These are phyloP conservation scores for Eucriotettix oculatus DNA, from an alignment of 2,888 invertebrate genomes.

Conservation along the genomic window DNA sequence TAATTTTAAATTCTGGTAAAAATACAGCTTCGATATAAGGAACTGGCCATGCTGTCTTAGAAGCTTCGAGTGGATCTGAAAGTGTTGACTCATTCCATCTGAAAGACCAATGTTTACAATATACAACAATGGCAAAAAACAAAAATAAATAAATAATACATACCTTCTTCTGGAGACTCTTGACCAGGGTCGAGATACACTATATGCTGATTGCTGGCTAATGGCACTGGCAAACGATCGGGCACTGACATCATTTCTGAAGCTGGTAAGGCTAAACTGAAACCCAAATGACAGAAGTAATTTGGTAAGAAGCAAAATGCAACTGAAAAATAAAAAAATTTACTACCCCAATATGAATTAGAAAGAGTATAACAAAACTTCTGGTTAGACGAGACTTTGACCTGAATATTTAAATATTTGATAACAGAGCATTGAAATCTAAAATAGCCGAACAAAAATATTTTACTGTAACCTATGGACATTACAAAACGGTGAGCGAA, in stretches of 20 bases:
- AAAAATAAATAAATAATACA: conserved; percentile 1
- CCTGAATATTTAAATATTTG: too few species aligned
- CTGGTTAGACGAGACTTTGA: too few species aligned
- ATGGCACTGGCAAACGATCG: conserved; percentile 39
- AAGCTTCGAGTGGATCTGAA: conserved; percentile 34
- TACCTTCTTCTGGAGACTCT: conserved; percentile 22
- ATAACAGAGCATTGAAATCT: too few species aligned
- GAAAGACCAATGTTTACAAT: conserved; percentile 4
- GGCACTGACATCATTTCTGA: conserved; percentile 41
- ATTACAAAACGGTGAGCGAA: too few species aligned
- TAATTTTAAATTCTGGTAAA: conserved; percentile 71
- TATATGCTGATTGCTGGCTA: conserved; percentile 41
- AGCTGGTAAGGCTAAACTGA: conserved; percentile 39
- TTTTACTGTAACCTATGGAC: too few species aligned
- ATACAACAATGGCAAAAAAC: background rate
- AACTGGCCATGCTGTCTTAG: conserved; percentile 69
- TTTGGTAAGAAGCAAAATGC: background rate
- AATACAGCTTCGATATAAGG: conserved; percentile 69
- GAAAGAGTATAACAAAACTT: too few species aligned
- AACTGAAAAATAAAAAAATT: background rate
- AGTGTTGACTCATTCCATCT: conserved; percentile 52
- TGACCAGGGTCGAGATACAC: conserved; percentile 46
- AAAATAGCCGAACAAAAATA: too few species aligned
- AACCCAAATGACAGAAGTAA: conserved; percentile 15
- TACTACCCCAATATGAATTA: too few species aligned